phyloP scores from a whole-genome alignment of 2,797 vertebrate genomes.

The Luscinia luscinia region DNA sequence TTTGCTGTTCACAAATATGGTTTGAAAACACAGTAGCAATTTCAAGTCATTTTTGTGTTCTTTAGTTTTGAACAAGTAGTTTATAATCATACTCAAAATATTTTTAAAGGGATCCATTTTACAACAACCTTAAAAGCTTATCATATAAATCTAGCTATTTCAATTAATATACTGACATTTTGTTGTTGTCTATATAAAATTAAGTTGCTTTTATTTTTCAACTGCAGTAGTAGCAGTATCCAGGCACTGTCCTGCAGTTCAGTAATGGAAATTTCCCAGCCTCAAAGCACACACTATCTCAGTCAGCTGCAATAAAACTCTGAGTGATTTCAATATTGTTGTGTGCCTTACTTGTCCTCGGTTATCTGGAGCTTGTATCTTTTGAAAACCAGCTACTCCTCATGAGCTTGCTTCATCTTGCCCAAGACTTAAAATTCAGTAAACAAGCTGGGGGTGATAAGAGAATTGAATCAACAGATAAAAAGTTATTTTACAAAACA shows the following conservation, averaged over 20 bases:
- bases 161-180: not conserved
- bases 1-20: not conserved
- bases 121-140: not conserved
- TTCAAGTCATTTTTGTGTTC: not conserved
- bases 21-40: not conserved
- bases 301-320: constrained; percentile 62
- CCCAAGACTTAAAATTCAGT: constrained; percentile 20
- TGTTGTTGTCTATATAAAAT: not conserved
- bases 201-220: constrained; percentile 39
- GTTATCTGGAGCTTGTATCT: constrained; percentile 57
- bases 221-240: constrained; percentile 36
- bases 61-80: not conserved
- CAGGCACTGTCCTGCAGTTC: constrained; percentile 48
- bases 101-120: not conserved
- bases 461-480: not conserved
- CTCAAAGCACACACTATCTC: constrained; percentile 55
- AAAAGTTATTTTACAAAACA: not conserved
- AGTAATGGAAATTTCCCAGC: constrained; percentile 71
- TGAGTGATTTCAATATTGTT: constrained; percentile 58
- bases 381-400: constrained; percentile 48
- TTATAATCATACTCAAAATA: not conserved
- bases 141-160: not conserved
- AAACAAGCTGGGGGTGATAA: constrained; percentile 28
- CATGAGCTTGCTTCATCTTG: constrained; percentile 39
- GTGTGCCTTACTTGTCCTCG: constrained; percentile 37